Evolutionary conservation across 92 coral and sea anemone genomes (phyloP), one percentile per base, ranked within the genome.

Genomic region (Ricordea florida): DNA sequence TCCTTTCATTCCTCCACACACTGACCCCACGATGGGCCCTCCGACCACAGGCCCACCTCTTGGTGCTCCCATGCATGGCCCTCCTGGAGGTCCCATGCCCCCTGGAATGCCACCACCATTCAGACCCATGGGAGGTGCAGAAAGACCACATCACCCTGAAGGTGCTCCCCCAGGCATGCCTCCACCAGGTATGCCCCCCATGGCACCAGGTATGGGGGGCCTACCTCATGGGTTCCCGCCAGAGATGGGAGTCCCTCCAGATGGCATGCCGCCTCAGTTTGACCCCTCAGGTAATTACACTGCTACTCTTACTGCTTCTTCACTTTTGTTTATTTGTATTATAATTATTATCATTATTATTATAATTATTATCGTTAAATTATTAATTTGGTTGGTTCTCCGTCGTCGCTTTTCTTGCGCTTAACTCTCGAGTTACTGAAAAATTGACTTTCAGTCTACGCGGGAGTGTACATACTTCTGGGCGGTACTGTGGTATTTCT

Each of bases 91-190:
- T 11, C 87, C 69, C 22, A 62, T 82, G 50, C 92, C 90, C 3
- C 97, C 90, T 18, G 98, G 97, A 33, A 87, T 87, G 72, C 98
- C 93, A 8, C 93, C 90, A 51, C 82, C 91, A 35, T 89, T 87
- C 5, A 76, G 83, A 48, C 94, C 96, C 45, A 84, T 78, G 57
- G 83, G n/a, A n/a, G n/a, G 88, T n/a, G 84, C 84, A 14, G 89
- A 72, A 29, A 85, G 85, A 88, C 48, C 82, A 22, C 75, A 56
- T 64, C 84, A 64, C 69, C 83, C 87, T 42, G 65, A 85, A 63
- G 34, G 90, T 66, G 66, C 82, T 74, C 97, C 93, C 2, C 98
- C 85, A 7, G 98, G 92, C 0, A 88, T 90, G 73, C 82, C 83
- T 10, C 97, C 89, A 4, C 98, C 92, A 11, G 92, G 94, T 3